phyloP scores from a whole-genome alignment of 2,888 invertebrate genomes.

The Allygus modestus region DNA sequence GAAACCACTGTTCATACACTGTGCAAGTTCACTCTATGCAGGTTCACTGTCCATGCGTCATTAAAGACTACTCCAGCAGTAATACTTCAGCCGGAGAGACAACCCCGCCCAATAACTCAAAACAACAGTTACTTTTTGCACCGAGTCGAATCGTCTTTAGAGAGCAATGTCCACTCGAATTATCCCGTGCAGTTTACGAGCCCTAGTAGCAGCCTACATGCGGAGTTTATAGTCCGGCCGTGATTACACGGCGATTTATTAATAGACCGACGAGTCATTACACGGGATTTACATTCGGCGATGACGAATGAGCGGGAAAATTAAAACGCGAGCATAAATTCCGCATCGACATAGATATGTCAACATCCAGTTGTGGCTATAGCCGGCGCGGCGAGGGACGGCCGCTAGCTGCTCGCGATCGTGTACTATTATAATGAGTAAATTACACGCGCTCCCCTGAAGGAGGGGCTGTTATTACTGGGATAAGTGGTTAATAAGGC shows the following conservation, averaged over 20 bases:
- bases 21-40: too few species aligned
- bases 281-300: slow-evolving; percentile 54
- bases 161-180: slow-evolving; percentile 34
- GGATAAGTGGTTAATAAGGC: slow-evolving; percentile 43
- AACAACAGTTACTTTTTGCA: not conserved
- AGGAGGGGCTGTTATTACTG: slow-evolving; percentile 36
- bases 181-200: slow-evolving; percentile 16
- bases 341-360: slow-evolving; percentile 53
- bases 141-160: slow-evolving; percentile 2
- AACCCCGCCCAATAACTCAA: not conserved
- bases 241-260: slow-evolving; percentile 53
- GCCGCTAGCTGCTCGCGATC: slow-evolving; percentile 10
- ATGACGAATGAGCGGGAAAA: slow-evolving; percentile 56
- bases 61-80: too few species aligned
- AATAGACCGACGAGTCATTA: slow-evolving; percentile 53
- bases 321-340: slow-evolving; percentile 53
- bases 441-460: slow-evolving; percentile 41
- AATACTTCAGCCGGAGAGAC: not conserved
- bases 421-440: slow-evolving; percentile 50
- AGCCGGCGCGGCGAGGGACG: slow-evolving; percentile 9
- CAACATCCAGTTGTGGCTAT: slow-evolving; percentile 52
- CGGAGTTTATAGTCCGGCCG: slow-evolving; percentile 31
- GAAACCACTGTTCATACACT: too few species aligned
- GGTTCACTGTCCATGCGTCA: too few species aligned
- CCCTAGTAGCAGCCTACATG: slow-evolving; percentile 37